Evolutionary conservation across 2,797 vertebrate species (phyloP), one percentile per base, ranked within the genome.

Genomic region (Bradypus variegatus): DNA sequence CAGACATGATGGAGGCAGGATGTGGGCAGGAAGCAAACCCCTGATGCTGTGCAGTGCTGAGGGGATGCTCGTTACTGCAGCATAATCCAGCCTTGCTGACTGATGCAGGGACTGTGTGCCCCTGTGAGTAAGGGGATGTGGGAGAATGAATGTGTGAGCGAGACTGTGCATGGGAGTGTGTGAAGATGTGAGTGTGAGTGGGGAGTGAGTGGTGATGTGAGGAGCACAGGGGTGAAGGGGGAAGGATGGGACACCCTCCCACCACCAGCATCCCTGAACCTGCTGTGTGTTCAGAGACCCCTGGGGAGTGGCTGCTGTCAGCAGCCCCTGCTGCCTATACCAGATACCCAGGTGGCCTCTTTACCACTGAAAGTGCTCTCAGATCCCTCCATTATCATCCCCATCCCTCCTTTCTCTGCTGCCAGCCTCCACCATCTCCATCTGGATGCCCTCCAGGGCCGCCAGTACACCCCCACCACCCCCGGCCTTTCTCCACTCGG

Each of bases 341-440:
- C 1, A 2, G 33, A 15, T 25, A 10, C 25, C 25, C 33, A 16
- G 45, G 29, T 13, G 2, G 10, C 67, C 67, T 53, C 21, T n/a
- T 62, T 14, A 50, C 21, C 9, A 1, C n/a, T 1, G 1, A 73
- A 11, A 80, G n/a, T 53, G 27, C 36, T 21, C 25, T 75, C n/a
- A 2, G 13, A 14, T 19, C 60, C 18, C 55, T 31, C 67, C 27
- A 29, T 7, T n/a, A 50, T 36, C 48, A 12, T 38, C 23, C 23
- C 12, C 14, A 7, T 11, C 13, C 27, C 12, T 31, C 19, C 11
- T 3, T 8, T 50, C 36, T 41, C 75, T 18, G 31, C 2, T 6
- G 2, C 19, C 4, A 18, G 5, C 14, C 25, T 38, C 21, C 10
- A 1, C 29, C 50, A 0, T 2, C 1, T 31, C 41, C 31, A 12